Evolutionary conservation across 2,888 invertebrate genomes (phyloP).

Genomic region (Cephus sareptanus): DNA sequence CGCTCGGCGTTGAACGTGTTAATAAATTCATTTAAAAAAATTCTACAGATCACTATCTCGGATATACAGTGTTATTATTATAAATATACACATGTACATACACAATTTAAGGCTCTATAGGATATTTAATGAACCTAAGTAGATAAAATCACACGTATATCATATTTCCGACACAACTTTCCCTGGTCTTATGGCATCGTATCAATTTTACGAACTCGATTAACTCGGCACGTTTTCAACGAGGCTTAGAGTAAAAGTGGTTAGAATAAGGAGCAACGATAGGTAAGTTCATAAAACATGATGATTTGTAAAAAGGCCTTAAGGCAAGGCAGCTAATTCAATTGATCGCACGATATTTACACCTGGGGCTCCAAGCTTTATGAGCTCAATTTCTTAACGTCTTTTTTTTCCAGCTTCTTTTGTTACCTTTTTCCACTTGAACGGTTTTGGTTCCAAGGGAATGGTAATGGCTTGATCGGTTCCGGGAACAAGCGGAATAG

Average conservation of each 20-base stretch:
- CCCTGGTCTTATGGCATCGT: background rate
- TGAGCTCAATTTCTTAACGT: background rate
- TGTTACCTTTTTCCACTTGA: background rate
- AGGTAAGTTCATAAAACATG: background rate
- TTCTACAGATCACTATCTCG: too few relatives aligned
- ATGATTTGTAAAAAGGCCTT: background rate
- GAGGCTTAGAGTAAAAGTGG: background rate
- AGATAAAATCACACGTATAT: background rate
- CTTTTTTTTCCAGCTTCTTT: background rate
- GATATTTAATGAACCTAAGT: background rate
- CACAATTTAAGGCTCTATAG: background rate
- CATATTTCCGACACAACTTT: background rate
- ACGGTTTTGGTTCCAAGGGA: conserved; percentile 10
- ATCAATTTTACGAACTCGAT: background rate
- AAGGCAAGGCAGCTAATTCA: background rate
- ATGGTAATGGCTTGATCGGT: conserved; percentile 28
- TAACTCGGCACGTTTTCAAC: background rate
- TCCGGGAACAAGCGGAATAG: conserved; percentile 24
- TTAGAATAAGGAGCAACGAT: background rate
- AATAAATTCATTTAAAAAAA: too few relatives aligned
- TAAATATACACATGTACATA: too few relatives aligned
- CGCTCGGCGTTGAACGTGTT: too few relatives aligned
- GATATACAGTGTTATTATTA: too few relatives aligned
- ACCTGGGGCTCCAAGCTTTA: background rate
- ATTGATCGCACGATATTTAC: background rate